A percentile compares a stretch with the other conserved stretches of the same genome.
phyloP scores from a whole-genome alignment of 2,888 invertebrate species.

The Hymenopus coronatus region DNA sequence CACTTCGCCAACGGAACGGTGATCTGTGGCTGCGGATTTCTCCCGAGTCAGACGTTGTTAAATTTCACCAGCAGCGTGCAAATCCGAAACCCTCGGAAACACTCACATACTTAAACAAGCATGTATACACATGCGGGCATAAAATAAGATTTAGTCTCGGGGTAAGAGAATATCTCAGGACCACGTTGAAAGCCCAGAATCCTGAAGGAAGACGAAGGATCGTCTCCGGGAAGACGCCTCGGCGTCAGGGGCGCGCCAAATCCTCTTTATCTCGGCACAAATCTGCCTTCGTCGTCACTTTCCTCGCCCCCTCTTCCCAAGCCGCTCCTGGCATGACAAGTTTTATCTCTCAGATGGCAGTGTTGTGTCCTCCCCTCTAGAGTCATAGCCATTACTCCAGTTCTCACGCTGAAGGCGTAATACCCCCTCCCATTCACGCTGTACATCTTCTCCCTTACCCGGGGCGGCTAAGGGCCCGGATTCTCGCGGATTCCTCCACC shows the following conservation, averaged over 20 bases:
- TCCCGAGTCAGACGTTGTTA: background rate
- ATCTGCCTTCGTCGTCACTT: slow-evolving; percentile 11
- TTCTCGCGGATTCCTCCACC: background rate
- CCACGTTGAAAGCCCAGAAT: background rate
- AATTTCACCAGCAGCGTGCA: background rate
- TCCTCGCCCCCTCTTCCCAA: background rate
- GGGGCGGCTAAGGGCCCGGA: background rate
- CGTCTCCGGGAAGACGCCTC: background rate
- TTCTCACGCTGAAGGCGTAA: background rate
- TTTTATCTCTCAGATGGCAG: slow-evolving; percentile 10
- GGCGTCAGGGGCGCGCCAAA: background rate
- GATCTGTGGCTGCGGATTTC: background rate
- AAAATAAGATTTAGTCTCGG: background rate
- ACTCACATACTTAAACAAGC: background rate
- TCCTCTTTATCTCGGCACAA: slow-evolving; percentile 10
- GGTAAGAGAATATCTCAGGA: background rate
- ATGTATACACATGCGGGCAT: background rate
- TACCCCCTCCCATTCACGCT: background rate
- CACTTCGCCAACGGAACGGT: background rate
- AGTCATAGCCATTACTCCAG: slow-evolving; percentile 4
- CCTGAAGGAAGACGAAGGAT: background rate
- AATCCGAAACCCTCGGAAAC: background rate
- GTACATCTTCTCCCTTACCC: background rate
- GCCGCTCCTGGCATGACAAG: background rate
- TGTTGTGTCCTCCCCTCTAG: background rate